Evolutionary conservation across 2,113 vertebrate genomes (phyloP), one percentile per base, ranked within the genome.

Genomic region (Melanotaenia duboulayi): DNA sequence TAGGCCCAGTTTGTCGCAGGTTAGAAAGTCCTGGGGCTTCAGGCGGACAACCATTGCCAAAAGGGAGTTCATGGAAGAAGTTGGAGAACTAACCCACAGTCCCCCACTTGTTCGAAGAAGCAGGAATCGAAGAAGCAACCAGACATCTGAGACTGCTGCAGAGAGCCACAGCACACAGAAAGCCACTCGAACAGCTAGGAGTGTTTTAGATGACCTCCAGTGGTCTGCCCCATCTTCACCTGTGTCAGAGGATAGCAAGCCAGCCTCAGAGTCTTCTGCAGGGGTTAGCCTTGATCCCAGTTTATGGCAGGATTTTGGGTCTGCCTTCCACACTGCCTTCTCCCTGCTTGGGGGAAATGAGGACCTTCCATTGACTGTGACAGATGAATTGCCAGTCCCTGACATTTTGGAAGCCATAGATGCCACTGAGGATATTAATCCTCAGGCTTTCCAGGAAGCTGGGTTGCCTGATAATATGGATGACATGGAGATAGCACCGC

Each of bases 1-100:
- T 46, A 95, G 95, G 19, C 95, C 95, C 0, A 94, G 94, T 13
- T 90, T 96, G 62, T 96, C 94, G 22, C 94, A 96, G 74, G 94
- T 96, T 71, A 93, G 89, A 84, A 99, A 98, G 83, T 97, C 96
- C 0, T 99, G 98, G 98, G 96, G 97, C 0, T 99, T 99, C 80
- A 95, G 98, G 4, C 94, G 95, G 66, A 96, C 97, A 44, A 99
- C 97, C 0, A 95, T 98, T 35, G 98, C 97, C 2, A 95, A 93
- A 71, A 92, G 98, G 8, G 96, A 98, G 68, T 91, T 95, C 17
- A 81, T 88, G 0, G 94, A 95, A 4, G 97, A 97, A 20, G 61
- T 69, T 0, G 95, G 96, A 22, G 74, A 93, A 0, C 80, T 93
- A 62, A 91, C 89, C n/a, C 84, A 85, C 0, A 93, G 91, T 25